Conservation (phyloP, 2,113 vertebrate species). For the Silurus asotus region DNA sequence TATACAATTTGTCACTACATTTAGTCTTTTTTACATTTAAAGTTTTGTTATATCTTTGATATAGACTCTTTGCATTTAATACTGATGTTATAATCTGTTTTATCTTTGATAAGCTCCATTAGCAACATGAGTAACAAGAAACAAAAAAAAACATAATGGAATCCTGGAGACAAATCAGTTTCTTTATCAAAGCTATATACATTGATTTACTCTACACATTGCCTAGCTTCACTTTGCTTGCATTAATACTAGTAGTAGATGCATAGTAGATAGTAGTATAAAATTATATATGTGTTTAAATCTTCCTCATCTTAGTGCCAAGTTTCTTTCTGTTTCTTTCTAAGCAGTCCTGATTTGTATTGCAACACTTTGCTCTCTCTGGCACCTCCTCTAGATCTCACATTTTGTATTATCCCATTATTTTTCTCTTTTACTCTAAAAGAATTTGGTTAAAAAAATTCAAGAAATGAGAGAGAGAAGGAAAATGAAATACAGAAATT, state of each 20-base stretch:
- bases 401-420: not conserved
- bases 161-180: constrained; percentile 20
- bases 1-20: no score
- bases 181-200: constrained; percentile 24
- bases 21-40: no score
- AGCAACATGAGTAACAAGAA: constrained; percentile 24
- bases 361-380: constrained; percentile 11
- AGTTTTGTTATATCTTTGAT: no score
- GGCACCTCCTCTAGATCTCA: constrained; percentile 20
- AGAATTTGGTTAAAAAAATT: not conserved
- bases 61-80: no score
- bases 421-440: not conserved
- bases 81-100: not conserved
- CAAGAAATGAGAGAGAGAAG: not conserved
- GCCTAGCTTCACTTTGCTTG: constrained; percentile 29
- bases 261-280: no score
- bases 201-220: constrained; percentile 33
- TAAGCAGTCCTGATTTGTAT: not conserved
- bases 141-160: constrained; percentile 17
- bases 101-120: not conserved
- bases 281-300: constrained; percentile 44
- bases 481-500: constrained; percentile 26
- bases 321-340: constrained; percentile 12
- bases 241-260: constrained; percentile 32
- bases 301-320: constrained; percentile 38